A percentile compares a stretch with the other conserved stretches of the same genome.
These are phyloP conservation scores for Pyrochroa serraticornis DNA, from an alignment of 2,888 invertebrate species.

Conservation along the genomic window DNA sequence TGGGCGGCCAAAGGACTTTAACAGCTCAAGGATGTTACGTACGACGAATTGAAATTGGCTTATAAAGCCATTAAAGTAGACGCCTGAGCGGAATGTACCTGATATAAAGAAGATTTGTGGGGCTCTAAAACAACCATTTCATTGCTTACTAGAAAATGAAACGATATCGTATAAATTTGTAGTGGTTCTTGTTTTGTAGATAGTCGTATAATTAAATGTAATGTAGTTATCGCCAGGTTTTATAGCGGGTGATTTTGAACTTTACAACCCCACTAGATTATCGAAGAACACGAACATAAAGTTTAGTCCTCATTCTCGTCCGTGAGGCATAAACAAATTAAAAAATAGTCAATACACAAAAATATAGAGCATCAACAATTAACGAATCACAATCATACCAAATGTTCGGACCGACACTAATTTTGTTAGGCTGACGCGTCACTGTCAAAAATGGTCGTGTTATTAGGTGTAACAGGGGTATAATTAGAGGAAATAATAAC, in stretches of 20 bases:
- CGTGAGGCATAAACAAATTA: not conserved
- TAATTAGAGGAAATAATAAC: slow-evolving; percentile 21
- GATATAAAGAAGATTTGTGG: slow-evolving; percentile 30
- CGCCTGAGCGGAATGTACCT: slow-evolving; percentile 15
- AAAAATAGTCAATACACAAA: slow-evolving; percentile 7
- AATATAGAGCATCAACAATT: slow-evolving; percentile 4
- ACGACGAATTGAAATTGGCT: slow-evolving; percentile 21
- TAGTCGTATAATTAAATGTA: slow-evolving; percentile 30
- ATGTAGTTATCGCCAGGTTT: slow-evolving; percentile 32
- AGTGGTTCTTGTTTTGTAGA: slow-evolving; percentile 14
- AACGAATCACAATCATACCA: slow-evolving; percentile 10
- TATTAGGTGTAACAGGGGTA: slow-evolving; percentile 5
- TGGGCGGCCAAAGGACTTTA: no score
- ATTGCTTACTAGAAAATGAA: slow-evolving; percentile 26
- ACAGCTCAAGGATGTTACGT: not conserved
- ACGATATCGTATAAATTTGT: slow-evolving; percentile 26
- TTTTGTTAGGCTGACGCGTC: slow-evolving; percentile 13
- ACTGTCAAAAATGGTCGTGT: slow-evolving; percentile 13
- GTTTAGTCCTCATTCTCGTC: slow-evolving; percentile 2
- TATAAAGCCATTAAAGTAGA: slow-evolving; percentile 25
- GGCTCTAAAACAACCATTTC: slow-evolving; percentile 27
- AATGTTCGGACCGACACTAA: slow-evolving; percentile 1
- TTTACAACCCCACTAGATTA: slow-evolving; percentile 27
- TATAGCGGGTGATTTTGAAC: slow-evolving; percentile 21
- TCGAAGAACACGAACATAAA: slow-evolving; percentile 24